These are phyloP conservation scores for Poeciliopsis occidentalis DNA, from an alignment of 2,113 vertebrate species.

Conservation along the genomic window DNA sequence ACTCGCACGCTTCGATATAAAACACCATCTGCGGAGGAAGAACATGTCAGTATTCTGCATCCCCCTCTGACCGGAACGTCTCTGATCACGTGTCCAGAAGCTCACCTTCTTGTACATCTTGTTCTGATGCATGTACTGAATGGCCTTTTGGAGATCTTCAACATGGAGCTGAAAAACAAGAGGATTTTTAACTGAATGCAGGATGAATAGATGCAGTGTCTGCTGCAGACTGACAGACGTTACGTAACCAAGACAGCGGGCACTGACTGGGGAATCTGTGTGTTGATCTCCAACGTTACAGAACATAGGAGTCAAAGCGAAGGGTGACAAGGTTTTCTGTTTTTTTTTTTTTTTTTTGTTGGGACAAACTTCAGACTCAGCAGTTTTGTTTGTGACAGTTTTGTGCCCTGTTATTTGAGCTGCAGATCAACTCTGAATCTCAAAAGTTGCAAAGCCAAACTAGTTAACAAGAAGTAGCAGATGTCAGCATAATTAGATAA, in stretches of 20 bases:
- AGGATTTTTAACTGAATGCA: neutral
- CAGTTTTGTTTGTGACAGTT: neutral
- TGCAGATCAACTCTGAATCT: neutral
- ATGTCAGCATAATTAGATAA: no score
- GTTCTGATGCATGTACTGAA: slow-evolving; percentile 88
- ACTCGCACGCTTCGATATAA: slow-evolving; percentile 97
- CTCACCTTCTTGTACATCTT: slow-evolving; percentile 86
- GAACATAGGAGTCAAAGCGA: neutral
- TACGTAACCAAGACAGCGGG: neutral
- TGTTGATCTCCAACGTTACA: neutral
- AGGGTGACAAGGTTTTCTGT: neutral
- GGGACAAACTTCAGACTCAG: no score
- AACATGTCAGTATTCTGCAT: neutral
- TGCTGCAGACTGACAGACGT: neutral
- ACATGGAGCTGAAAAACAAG: slow-evolving; percentile 84
- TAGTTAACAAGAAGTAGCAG: neutral
- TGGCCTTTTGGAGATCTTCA: slow-evolving; percentile 85
- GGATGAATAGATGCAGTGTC: neutral
- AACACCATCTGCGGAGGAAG: slow-evolving; percentile 89
- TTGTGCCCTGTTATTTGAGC: neutral
- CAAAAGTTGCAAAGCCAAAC: neutral
- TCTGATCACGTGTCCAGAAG: neutral
- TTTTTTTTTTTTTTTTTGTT: no score
- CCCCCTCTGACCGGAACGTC: neutral
- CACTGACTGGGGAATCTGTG: neutral